Conservation (phyloP, 2,888 invertebrate species). For the Tuberolachnus salignus region DNA sequence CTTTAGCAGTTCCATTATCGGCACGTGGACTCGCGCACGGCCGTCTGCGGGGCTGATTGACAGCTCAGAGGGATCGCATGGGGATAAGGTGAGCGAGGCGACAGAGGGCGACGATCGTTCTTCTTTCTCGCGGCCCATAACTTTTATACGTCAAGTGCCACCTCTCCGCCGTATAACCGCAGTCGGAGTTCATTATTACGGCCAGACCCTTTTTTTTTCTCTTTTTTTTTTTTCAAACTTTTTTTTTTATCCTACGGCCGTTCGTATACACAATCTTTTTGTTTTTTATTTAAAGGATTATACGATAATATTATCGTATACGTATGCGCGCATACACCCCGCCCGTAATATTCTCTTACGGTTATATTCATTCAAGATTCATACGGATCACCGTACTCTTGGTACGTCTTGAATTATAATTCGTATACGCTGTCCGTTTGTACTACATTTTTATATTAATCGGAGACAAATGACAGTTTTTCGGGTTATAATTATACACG, state of each 20-base stretch:
- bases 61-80: conserved; percentile 47
- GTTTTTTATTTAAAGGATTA: too few species aligned
- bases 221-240: too few species aligned
- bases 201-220: conserved; percentile 6
- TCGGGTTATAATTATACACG: too few species aligned
- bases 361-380: too few species aligned
- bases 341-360: too few species aligned
- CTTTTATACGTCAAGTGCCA: conserved; percentile 43
- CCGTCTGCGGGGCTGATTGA: conserved; percentile 39
- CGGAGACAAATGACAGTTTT: too few species aligned
- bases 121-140: conserved; percentile 44
- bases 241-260: background rate
- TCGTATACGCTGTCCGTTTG: background rate
- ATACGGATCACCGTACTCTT: too few species aligned
- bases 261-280: too few species aligned
- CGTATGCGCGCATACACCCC: too few species aligned
- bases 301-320: too few species aligned
- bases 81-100: conserved; percentile 11
- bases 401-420: too few species aligned
- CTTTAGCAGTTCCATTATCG: conserved; percentile 58
- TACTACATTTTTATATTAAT: background rate
- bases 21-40: conserved; percentile 58
- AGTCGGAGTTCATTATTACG: conserved; percentile 36
- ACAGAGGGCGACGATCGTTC: conserved; percentile 39
- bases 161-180: conserved; percentile 29